A percentile compares a stretch with the other conserved stretches of the same genome.
phyloP scores from a whole-genome alignment of 53 echinoderm and acorn worm genomes.

The Patiria pectinifera region DNA sequence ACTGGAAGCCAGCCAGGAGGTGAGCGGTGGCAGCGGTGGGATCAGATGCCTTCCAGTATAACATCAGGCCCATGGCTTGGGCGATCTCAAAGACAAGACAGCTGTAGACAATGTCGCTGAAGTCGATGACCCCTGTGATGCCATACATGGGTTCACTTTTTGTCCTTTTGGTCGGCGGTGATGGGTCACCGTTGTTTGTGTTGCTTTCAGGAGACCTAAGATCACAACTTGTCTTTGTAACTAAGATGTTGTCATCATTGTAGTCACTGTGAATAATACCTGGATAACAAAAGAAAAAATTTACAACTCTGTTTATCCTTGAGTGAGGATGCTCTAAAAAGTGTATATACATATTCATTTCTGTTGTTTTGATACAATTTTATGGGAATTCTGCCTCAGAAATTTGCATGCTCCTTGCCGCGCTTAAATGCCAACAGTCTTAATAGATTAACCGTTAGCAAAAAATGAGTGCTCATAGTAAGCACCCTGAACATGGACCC shows the following conservation, averaged over 20 bases:
- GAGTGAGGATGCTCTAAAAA: too few species aligned
- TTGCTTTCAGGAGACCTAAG: neutral
- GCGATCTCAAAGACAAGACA: conserved; percentile 77
- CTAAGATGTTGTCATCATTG: conserved; percentile 80
- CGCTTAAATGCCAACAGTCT: too few species aligned
- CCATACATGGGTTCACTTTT: conserved; percentile 19
- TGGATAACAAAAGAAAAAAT: conserved; percentile 20
- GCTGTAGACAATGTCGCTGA: conserved; percentile 71
- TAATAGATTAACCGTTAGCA: too few species aligned
- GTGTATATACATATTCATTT: too few species aligned
- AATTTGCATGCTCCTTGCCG: too few species aligned
- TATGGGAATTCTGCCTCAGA: too few species aligned
- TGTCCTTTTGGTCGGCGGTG: neutral
- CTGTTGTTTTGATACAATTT: too few species aligned
- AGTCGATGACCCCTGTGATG: conserved; percentile 81
- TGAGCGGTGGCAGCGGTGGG: conserved; percentile 66
- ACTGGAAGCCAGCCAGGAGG: conserved; percentile 74
- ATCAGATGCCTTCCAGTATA: conserved; percentile 63
- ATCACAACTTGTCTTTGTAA: neutral
- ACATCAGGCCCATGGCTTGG: conserved; percentile 71
- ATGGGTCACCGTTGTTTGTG: neutral
- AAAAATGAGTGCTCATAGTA: too few species aligned
- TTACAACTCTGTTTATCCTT: neutral
- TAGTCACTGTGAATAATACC: conserved; percentile 91
- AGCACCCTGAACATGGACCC: too few species aligned